phyloP scores from a whole-genome alignment of 2,797 vertebrate species.

The Decapterus maruadsi region DNA sequence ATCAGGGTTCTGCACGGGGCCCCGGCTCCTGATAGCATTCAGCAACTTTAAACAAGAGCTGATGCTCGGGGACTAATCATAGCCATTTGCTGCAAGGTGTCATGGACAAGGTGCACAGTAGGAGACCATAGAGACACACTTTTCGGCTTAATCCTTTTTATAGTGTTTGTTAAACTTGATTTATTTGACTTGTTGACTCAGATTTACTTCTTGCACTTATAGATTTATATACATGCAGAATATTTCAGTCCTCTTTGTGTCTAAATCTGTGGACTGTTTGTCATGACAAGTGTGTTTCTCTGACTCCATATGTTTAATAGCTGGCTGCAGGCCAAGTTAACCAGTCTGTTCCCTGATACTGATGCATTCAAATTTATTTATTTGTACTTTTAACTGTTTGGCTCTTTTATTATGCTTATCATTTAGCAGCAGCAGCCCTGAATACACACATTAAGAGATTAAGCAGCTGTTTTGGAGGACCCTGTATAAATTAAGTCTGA shows the following conservation, averaged over 20 bases:
- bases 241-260: background rate
- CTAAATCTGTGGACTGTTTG: background rate
- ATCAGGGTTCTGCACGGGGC: slow-evolving; percentile 67
- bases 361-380: background rate
- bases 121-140: slow-evolving; percentile 1
- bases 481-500: background rate
- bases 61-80: slow-evolving; percentile 32
- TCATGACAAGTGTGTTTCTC: background rate
- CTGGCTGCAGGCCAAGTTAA: background rate
- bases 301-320: background rate
- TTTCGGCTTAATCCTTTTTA: background rate
- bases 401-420: background rate
- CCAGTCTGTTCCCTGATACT: background rate
- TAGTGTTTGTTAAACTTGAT: background rate
- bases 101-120: background rate
- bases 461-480: background rate
- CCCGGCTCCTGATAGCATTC: slow-evolving; percentile 33
- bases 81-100: slow-evolving; percentile 20
- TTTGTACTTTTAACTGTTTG: background rate
- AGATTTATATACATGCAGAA: background rate
- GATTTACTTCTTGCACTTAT: background rate
- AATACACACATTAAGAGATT: background rate
- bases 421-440: background rate
- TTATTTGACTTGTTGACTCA: background rate
- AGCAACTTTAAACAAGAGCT: slow-evolving; percentile 39